phyloP scores from a whole-genome alignment of 2,888 invertebrate genomes.

The Leucozona laternaria region DNA sequence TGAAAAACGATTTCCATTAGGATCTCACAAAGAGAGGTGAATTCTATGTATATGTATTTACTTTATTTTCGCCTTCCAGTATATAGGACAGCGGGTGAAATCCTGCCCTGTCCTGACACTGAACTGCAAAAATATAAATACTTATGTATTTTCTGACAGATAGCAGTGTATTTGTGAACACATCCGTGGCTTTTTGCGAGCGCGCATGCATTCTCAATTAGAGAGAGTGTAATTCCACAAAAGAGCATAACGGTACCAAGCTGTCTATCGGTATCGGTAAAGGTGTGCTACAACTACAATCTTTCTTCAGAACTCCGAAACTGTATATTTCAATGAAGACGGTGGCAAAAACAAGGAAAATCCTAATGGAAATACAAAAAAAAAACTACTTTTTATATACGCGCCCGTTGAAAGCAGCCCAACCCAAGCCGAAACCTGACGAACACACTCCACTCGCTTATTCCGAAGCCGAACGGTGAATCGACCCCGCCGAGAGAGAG shows the following conservation, averaged over 20 bases:
- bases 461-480: not conserved
- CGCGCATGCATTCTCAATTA: conserved; percentile 52
- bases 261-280: conserved; percentile 55
- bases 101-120: conserved; percentile 56
- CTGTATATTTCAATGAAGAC: conserved; percentile 6
- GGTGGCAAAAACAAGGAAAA: conserved; percentile 1
- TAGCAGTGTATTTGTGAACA: conserved; percentile 24
- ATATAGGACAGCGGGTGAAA: conserved; percentile 54
- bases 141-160: not conserved
- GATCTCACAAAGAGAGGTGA: conserved; percentile 18
- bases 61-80: conserved; percentile 45
- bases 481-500: not conserved
- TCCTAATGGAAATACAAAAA: conserved; percentile 22
- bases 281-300: conserved; percentile 28
- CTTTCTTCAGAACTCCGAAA: not conserved
- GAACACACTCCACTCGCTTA: conserved; percentile 14
- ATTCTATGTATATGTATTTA: conserved; percentile 2
- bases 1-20: conserved; percentile 12
- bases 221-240: conserved; percentile 20
- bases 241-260: conserved; percentile 38
- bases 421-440: conserved; percentile 12
- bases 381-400: conserved; percentile 14
- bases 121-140: conserved; percentile 45
- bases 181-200: not conserved
- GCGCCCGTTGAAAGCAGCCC: conserved; percentile 48